Percentiles rank a stretch among this genome's conserved stretches.
These are phyloP conservation scores for Narcine bancroftii DNA, from an alignment of 2,113 vertebrate genomes.

Conservation along the genomic window DNA sequence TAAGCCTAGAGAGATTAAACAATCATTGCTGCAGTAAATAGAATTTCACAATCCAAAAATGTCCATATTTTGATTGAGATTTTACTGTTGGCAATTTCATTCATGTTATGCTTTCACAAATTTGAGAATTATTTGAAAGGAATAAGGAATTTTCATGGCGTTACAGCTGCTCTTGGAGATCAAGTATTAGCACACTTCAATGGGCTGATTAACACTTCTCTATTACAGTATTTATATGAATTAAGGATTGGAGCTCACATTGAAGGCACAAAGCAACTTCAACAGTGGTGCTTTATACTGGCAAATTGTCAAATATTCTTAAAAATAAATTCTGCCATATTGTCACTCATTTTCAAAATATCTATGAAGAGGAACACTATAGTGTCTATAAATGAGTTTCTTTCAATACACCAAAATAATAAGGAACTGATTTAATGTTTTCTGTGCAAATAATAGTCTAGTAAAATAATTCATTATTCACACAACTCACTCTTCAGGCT, in stretches of 20 bases:
- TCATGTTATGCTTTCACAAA: background rate
- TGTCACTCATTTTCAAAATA: background rate
- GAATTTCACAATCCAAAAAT: background rate
- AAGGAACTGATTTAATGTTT: background rate
- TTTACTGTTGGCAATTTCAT: background rate
- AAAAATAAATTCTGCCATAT: background rate
- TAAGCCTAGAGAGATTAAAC: background rate
- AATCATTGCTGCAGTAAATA: background rate
- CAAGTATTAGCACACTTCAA: background rate
- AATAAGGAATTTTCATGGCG: background rate
- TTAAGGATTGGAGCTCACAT: background rate
- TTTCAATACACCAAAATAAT: background rate
- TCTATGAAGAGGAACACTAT: background rate
- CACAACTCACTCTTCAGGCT: background rate
- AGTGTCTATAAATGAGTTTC: background rate
- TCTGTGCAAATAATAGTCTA: background rate
- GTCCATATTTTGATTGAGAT: background rate
- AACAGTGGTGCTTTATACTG: background rate
- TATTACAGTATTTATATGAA: background rate
- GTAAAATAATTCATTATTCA: background rate
- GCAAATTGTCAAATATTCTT: background rate
- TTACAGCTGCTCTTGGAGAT: background rate
- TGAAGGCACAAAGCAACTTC: background rate
- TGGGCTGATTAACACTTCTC: background rate
- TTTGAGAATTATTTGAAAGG: background rate